Percentiles rank a stretch among this genome's conserved stretches.
These are phyloP conservation scores for Pristiophorus japonicus DNA, from an alignment of 2,113 vertebrate species.

Conservation along the genomic window DNA sequence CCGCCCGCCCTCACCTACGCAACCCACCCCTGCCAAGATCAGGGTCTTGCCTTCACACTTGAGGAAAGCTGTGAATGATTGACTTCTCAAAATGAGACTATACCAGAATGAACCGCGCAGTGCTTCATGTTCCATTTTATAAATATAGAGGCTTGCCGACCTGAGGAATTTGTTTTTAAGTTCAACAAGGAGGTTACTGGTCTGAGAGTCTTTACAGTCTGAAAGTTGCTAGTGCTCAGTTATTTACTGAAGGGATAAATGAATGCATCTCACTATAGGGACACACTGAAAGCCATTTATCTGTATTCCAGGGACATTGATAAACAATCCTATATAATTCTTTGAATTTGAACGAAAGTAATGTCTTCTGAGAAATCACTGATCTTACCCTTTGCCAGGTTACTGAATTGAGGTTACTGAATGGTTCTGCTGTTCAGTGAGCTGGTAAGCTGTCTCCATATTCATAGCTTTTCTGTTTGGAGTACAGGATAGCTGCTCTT, in stretches of 20 bases:
- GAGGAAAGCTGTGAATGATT: background rate
- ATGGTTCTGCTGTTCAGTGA: background rate
- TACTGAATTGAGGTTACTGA: background rate
- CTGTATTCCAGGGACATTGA: background rate
- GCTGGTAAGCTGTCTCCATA: background rate
- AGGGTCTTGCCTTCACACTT: background rate
- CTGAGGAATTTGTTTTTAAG: no score
- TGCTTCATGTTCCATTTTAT: background rate
- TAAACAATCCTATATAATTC: background rate
- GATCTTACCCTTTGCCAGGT: background rate
- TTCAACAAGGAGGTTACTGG: background rate
- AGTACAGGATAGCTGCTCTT: no score
- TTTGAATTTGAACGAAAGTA: background rate
- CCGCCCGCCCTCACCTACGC: no score
- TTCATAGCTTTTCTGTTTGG: background rate
- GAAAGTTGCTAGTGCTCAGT: background rate
- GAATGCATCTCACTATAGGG: background rate
- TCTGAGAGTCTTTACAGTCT: background rate
- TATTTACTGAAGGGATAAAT: background rate
- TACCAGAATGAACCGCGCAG: background rate
- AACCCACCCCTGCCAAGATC: no score
- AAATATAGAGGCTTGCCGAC: background rate
- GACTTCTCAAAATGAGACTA: background rate
- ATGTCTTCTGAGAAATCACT: background rate
- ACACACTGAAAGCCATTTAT: background rate